Percentiles rank a stretch among this genome's conserved stretches.
phyloP scores from a whole-genome alignment of 35 echinoderm and acorn worm genomes.

The Ophiothrix spiculata region DNA sequence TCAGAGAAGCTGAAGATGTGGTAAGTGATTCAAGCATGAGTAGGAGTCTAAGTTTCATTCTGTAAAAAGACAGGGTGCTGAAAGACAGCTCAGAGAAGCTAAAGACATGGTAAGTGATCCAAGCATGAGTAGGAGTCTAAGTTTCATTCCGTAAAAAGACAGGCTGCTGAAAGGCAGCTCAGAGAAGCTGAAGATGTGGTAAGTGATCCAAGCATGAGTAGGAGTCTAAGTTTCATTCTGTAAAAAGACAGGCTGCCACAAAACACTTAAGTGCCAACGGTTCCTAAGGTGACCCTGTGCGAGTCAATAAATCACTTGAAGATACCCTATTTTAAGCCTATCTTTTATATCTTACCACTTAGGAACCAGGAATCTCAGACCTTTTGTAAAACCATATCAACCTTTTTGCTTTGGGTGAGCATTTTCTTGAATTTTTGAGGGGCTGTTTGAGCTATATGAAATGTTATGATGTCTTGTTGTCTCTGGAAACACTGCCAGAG shows the following conservation, averaged over 20 bases:
- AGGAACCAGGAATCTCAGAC: too few relatives aligned
- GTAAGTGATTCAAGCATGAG: conserved; percentile 81
- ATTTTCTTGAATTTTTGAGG: too few relatives aligned
- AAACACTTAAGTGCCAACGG: conserved; percentile 56
- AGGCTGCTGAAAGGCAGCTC: conserved; percentile 71
- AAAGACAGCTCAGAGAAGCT: conserved; percentile 75
- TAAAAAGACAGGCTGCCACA: conserved; percentile 69
- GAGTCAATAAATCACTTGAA: too few relatives aligned
- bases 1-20: conserved; percentile 78
- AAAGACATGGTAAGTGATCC: conserved; percentile 74
- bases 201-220: conserved; percentile 59
- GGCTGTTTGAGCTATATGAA: too few relatives aligned
- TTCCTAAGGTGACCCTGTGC: too few relatives aligned
- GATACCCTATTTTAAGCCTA: too few relatives aligned
- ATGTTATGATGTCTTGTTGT: too few relatives aligned
- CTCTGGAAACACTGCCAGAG: too few relatives aligned
- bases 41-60: conserved; percentile 64
- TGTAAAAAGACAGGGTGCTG: conserved; percentile 58
- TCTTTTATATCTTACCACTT: too few relatives aligned
- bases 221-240: conserved; percentile 55
- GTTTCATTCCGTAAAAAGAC: conserved; percentile 48
- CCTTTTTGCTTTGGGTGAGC: too few relatives aligned
- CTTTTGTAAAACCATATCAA: too few relatives aligned
- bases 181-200: conserved; percentile 81
- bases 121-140: background rate